Base-by-base conservation (phyloP, 1,140 invertebrate species). In the Anoplophora glabripennis region DNA sequence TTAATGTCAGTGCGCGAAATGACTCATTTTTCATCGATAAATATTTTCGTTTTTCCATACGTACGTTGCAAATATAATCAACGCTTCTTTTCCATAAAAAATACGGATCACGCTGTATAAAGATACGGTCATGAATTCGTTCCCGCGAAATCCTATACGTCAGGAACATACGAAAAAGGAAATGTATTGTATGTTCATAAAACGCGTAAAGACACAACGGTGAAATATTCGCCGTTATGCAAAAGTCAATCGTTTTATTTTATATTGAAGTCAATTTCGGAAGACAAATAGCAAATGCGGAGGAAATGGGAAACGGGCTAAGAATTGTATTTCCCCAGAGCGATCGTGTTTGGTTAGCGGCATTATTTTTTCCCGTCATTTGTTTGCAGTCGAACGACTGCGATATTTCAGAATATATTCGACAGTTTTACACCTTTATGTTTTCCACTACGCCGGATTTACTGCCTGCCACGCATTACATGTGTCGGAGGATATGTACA, bases 231-330 rank as follows among this genome's bases (percentile, higher is more conserved):
- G 21, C 2, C 2, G 21, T 18, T 57, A 61, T 56, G 41, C 53
- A 56, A 44, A 61, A 54, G 35, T 53, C 44, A 51, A 56, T 54
- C 59, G 45, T 61, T 61, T 56, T 54, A 36, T 61, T 61, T 61
- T 61, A 61, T 61, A 61, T 61, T 61, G 59, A 61, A 61, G 59
- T 61, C 59, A 61, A 61, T 61, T 61, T 61, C 59, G 35, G 18
- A 49, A 47, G 59, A 55, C 48, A 55, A 49, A 61, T 56, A 35
- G 53, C 53, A 54, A 61, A 61, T 61, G 49, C 47, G 33, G 37
- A 49, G 46, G 35, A 61, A 61, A 61, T 61, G 47, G 53, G 53
- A 54, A 61, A 56, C 49, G 51, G 17, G 55, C 53, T 48, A 47
- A 46, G 36, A 60, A 57, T 49, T 51, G 37, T 64, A 64, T 64